Evolutionary conservation across 2,888 invertebrate genomes (phyloP).

Genomic region (Serripes groenlandicus): DNA sequence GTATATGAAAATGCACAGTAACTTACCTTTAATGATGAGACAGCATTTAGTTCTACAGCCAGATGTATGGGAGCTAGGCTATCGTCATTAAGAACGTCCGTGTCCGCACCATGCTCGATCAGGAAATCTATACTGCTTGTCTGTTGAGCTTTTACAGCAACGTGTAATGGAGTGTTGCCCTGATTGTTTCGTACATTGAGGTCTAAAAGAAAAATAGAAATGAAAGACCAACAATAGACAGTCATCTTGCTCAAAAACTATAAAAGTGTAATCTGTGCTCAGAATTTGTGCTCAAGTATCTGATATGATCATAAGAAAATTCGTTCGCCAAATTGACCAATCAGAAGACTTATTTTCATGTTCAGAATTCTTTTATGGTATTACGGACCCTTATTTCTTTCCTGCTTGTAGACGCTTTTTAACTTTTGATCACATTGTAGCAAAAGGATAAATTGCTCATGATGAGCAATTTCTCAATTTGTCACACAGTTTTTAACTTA

Average conservation of each 20-base stretch:
- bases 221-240: too few species aligned
- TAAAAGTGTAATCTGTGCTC: too few species aligned
- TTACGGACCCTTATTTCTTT: too few species aligned
- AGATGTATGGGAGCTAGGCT: slow-evolving; percentile 93
- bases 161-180: slow-evolving; percentile 94
- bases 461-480: background rate
- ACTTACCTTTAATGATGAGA: slow-evolving; percentile 76
- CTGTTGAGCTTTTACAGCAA: slow-evolving; percentile 92
- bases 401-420: too few species aligned
- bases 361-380: too few species aligned
- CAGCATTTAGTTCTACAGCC: slow-evolving; percentile 74
- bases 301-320: too few species aligned
- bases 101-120: slow-evolving; percentile 90
- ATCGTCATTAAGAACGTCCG: slow-evolving; percentile 91
- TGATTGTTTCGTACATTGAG: slow-evolving; percentile 81
- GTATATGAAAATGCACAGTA: too few species aligned
- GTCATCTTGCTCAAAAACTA: too few species aligned
- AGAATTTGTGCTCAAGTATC: too few species aligned
- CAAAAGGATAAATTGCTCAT: background rate
- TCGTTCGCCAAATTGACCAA: too few species aligned
- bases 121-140: slow-evolving; percentile 91
- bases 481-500: background rate
- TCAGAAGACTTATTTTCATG: too few species aligned
- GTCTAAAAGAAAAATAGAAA: slow-evolving; percentile 68
- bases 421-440: background rate